Base-by-base conservation (phyloP, 2,797 vertebrate genomes). In the Pygocentrus nattereri region DNA sequence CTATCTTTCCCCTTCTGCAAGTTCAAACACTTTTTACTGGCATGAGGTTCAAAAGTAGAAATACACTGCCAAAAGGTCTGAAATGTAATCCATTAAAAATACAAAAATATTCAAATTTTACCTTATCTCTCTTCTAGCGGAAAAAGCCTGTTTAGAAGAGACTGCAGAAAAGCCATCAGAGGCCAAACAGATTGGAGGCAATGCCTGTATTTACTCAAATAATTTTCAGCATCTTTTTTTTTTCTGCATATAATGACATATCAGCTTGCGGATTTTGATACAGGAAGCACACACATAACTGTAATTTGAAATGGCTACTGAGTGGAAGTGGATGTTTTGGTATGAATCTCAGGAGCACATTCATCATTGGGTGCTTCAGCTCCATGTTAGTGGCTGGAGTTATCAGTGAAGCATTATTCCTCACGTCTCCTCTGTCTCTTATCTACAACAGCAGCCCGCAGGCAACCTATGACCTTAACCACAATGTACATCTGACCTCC, bases 371-470 rank as follows among this genome's bases (percentile, higher is more conserved):
- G 73, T 72, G 76, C 71, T 87, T 83, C 72, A 82, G 79, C 27
- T 64, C 76, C 72, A 31, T 71, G 61, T 31, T 74, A 44, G 64
- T 52, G 76, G 62, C 34, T 25, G 10, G 34, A 86, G 84, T 84
- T 87, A 87, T 86, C 84, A 77, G 71, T 25, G 78, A 74, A 84
- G 81, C 70, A 69, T 82, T 82, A 79, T 81, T 75, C 74, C 78
- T 71, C 52, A 78, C 74, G 78, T 86, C 78, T 86, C 89, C 76
- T 89, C 80, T 72, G 81, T 84, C 76, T 77, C 87, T 92, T 91
- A 93, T 92, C 92, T 90, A 89, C 91, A 90, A 92, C 89, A 91
- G 85, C 85, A 87, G 85, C 81, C 87, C 87, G 78, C 85, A 84
- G 41, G 58, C 72, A 85, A 87, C 90, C 90, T 90, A 86, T 88